Base-by-base conservation (phyloP, 2,888 invertebrate genomes). In the Drosophila birchii region DNA sequence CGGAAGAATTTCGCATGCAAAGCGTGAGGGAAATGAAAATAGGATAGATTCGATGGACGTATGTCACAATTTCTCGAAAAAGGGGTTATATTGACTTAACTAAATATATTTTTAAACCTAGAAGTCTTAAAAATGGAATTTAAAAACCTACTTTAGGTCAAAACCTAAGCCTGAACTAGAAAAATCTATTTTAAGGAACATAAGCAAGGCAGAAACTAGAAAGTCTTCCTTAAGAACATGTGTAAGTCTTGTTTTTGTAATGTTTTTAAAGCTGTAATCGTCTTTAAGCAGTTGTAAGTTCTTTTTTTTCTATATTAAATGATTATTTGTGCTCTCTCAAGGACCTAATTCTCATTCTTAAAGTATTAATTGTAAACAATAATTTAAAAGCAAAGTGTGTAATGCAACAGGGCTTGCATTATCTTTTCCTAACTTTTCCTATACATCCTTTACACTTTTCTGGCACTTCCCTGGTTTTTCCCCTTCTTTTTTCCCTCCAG, bases 1-100 rank as follows among this genome's bases (percentile, higher is more conserved):
- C 29, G 9, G 14, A 55, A 12, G 38, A 55, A 81, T 79, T 81
- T 76, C 29, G 49, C 68, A 83, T 85, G 86, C 82, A 79, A 41
- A 38, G 58, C 76, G 70, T 66, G 23, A 29, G 9, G 11, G 41
- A 29, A 36, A 11, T 11, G 8, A 51, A 66, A 45, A 45, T n/a
- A 32, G 36, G 43, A 43, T 2, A 23, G 32, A 23, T 51, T 51
- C 6, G 20, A 3, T 16, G 9, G 16, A 36, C 16, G 23, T 36
- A 34, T 20, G 51, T 20, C 34, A 34, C 16, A 51, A 20, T 5
- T 16, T 20, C 9, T 23, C 5, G 5, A 5, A 11, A 11, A 20
- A 51, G 9, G 51, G 20, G 0, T 16, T 16, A 20, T 34, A 0
- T 2, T 8, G 32, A 14, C 20, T 32, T 49, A 14, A 23, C 16